Base-by-base conservation (phyloP, 2,797 vertebrate genomes). In the Erpetoichthys calabaricus region DNA sequence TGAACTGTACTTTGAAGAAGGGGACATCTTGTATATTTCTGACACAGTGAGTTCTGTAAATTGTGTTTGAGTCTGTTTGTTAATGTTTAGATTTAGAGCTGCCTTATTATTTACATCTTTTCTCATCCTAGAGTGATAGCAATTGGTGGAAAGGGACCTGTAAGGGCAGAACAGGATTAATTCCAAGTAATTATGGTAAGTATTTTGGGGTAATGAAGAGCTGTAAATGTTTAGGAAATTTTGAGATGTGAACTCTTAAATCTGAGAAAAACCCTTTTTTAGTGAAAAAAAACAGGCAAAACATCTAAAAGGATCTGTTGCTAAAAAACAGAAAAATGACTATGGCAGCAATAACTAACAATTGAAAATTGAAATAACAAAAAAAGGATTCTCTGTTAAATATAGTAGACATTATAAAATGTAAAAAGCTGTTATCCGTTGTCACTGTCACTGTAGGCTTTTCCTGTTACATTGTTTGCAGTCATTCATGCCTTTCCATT, bases 111-210 rank as follows among this genome's bases (percentile, higher is more conserved):
- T 42, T 43, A 5, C 10, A 5, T 10, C 7, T 54, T 4, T 53
- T 63, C 9, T 74, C 49, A 45, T 73, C 54, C 66, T 72, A 99
- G 94, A 98, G 86, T 78, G 94, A 98, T 80, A 85, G 80, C 79
- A 97, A 92, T 58, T 98, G 96, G 96, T 99, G 95, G 95, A 99
- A 98, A 72, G 94, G 95, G 56, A 98, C 96, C 5, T 97, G 86
- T 69, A 86, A 86, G 76, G 96, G 96, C 70, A 82, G 91, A 69
- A 91, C 89, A 25, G 94, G 96, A 62, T 80, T 99, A 45, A 93
- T 99, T 79, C 96, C 96, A 61, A 98, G 96, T 78, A 99, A 99
- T 72, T 99, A 98, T 57, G 93, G 96, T 97, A 80, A 86, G 76
- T 59, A 41, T 8, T 45, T 4, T n/a, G 46, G 8, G 50, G 25